A percentile compares a stretch with the other conserved stretches of the same genome.
phyloP scores from a whole-genome alignment of 2,113 vertebrate genomes.

The Corythornis cristatus region DNA sequence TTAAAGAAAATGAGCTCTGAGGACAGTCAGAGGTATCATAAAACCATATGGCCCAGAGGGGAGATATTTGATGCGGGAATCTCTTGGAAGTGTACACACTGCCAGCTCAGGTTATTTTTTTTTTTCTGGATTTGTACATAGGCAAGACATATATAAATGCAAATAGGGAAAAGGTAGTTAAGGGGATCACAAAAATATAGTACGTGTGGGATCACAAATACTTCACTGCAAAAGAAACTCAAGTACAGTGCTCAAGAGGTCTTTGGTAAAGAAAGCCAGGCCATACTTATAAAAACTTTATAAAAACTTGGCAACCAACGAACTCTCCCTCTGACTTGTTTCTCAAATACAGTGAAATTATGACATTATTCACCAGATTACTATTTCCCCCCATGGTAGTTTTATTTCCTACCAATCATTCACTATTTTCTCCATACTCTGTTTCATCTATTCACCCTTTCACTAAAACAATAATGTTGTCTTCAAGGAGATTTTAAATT shows the following conservation, averaged over 20 bases:
- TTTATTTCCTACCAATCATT: neutral
- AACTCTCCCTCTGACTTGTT: neutral
- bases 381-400: neutral
- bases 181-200: neutral
- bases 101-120: neutral
- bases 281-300: neutral
- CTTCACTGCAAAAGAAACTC: neutral
- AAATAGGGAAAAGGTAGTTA: neutral
- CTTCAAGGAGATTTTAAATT: neutral
- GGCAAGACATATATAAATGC: neutral
- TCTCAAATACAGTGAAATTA: neutral
- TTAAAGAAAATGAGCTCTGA: conserved; percentile 61
- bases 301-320: neutral
- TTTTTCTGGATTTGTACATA: neutral
- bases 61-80: conserved; percentile 32
- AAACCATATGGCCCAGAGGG: neutral
- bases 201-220: neutral
- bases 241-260: neutral
- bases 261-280: neutral
- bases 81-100: neutral
- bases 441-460: neutral
- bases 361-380: neutral
- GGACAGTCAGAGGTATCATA: conserved; percentile 39
- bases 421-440: neutral
- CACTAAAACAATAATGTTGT: neutral